Percentiles rank a stretch among this genome's conserved stretches.
Evolutionary conservation across 1,140 invertebrate genomes (phyloP).

Genomic region (Orchestia grillus): DNA sequence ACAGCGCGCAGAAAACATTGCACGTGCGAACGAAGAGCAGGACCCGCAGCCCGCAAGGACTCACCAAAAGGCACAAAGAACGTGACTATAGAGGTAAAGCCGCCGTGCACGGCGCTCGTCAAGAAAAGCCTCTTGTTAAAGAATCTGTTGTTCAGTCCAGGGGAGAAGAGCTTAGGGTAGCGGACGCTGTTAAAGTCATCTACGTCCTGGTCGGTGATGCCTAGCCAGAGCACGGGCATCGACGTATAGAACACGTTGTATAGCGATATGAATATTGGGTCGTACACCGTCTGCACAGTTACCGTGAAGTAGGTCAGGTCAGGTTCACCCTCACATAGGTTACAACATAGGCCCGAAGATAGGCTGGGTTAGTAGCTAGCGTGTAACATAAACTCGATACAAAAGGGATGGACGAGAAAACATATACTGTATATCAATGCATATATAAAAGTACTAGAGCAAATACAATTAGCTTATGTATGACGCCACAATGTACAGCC

Average conservation of each 20-base stretch:
- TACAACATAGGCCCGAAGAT: neutral
- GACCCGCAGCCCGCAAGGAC: conserved; percentile 59
- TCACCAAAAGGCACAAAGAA: conserved; percentile 97
- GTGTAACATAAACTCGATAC: too few relatives aligned
- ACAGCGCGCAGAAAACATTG: neutral
- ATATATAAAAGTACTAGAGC: neutral
- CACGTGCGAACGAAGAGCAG: neutral
- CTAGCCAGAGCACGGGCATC: conserved; percentile 76
- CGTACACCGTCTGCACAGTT: conserved; percentile 76
- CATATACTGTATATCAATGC: neutral
- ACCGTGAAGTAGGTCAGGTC: neutral
- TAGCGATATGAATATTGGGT: conserved; percentile 77
- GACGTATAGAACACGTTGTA: conserved; percentile 80
- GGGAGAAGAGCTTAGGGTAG: conserved; percentile 95
- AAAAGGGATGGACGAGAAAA: neutral
- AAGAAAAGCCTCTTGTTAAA: conserved; percentile 98
- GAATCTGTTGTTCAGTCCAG: conserved; percentile 91
- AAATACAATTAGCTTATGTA: neutral
- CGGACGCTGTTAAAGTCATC: conserved; percentile 79
- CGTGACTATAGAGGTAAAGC: conserved; percentile 94
- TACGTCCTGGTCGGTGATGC: conserved; percentile 77
- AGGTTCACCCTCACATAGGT: neutral
- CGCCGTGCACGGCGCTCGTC: conserved; percentile 92
- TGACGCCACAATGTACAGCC: neutral
- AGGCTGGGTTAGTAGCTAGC: too few relatives aligned